A percentile compares a stretch with the other conserved stretches of the same genome.
Conservation (phyloP, 2,888 invertebrate species). For the Villa cingulata region DNA sequence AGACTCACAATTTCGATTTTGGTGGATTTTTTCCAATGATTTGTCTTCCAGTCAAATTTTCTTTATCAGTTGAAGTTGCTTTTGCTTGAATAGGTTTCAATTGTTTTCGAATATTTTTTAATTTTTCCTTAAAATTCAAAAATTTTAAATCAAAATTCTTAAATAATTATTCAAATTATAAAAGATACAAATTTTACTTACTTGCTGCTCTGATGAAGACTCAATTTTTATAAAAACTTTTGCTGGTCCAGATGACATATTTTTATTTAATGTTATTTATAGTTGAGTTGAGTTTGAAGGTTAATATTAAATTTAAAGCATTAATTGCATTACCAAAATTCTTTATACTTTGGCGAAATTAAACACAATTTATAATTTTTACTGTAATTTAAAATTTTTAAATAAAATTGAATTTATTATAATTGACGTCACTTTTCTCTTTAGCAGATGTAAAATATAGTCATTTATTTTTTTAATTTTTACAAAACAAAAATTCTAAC, state of each 20-base stretch:
- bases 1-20: slow-evolving; percentile 39
- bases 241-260: slow-evolving; percentile 31
- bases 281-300: neutral
- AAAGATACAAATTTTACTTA: slow-evolving; percentile 10
- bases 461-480: too few species aligned
- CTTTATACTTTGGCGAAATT: too few species aligned
- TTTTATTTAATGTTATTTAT: slow-evolving; percentile 22
- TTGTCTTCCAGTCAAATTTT: slow-evolving; percentile 59
- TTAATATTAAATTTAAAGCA: too few species aligned
- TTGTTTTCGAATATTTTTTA: slow-evolving; percentile 48
- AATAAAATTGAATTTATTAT: too few species aligned
- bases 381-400: too few species aligned
- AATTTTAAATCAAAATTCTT: too few species aligned
- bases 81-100: slow-evolving; percentile 61
- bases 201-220: slow-evolving; percentile 32
- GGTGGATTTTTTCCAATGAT: slow-evolving; percentile 41
- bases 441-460: too few species aligned
- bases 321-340: too few species aligned
- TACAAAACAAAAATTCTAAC: too few species aligned
- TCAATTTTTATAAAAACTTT: slow-evolving; percentile 35
- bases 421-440: too few species aligned
- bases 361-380: too few species aligned
- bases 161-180: neutral
- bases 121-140: slow-evolving; percentile 38
- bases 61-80: slow-evolving; percentile 47